Evolutionary conservation across 2,888 invertebrate genomes (phyloP).

Genomic region (Lasius platythorax): DNA sequence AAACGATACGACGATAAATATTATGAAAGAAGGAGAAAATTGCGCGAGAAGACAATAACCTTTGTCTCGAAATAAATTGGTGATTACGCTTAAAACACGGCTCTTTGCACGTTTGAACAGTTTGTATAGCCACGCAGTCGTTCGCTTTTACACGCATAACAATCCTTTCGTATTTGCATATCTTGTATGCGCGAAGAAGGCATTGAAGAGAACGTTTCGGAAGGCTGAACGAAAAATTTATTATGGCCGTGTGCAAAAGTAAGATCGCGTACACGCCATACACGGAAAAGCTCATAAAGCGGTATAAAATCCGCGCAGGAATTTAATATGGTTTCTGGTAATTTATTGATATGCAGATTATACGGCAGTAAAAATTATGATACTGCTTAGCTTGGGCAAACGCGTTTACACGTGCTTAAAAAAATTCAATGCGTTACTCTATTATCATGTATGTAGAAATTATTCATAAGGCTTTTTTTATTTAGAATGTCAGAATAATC

Average conservation of each 20-base stretch:
- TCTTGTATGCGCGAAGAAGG: not conserved
- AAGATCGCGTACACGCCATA: not conserved
- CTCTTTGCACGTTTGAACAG: not conserved
- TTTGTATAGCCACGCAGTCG: not conserved
- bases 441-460: not conserved
- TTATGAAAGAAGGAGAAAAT: not conserved
- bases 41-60: not conserved
- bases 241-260: conserved; percentile 26
- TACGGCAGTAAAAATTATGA: not conserved
- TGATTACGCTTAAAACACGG: not conserved
- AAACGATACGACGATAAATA: not conserved
- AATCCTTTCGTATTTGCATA: conserved; percentile 21
- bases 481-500: not conserved
- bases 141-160: not conserved
- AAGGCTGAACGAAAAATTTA: conserved; percentile 38
- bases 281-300: not conserved
- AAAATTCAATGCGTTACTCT: not conserved
- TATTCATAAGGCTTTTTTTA: not conserved
- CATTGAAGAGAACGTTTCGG: conserved; percentile 6
- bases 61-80: not conserved
- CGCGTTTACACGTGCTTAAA: not conserved
- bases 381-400: not conserved
- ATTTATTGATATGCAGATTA: conserved; percentile 25
- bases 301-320: not conserved
- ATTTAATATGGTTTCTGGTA: conserved; percentile 39